A percentile compares a stretch with the other conserved stretches of the same genome.
These are phyloP conservation scores for Oostethus manadensis DNA, from an alignment of 2,113 vertebrate genomes.

Conservation along the genomic window DNA sequence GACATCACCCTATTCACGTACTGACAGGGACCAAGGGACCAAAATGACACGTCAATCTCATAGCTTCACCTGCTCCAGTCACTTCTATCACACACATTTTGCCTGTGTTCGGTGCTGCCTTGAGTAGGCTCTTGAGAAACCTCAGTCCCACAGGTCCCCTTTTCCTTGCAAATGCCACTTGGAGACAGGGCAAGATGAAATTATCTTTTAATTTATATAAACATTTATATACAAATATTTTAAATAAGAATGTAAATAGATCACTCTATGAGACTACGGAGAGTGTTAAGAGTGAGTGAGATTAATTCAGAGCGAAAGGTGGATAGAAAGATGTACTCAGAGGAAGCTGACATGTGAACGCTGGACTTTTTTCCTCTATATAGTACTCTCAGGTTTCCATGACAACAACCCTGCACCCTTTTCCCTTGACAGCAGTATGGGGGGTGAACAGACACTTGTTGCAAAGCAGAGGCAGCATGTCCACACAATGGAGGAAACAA, in stretches of 20 bases:
- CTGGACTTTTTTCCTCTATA: conserved; percentile 47
- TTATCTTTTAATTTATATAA: conserved; percentile 72
- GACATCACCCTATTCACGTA: conserved; percentile 27
- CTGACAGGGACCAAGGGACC: conserved; percentile 60
- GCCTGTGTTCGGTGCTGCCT: conserved; percentile 72
- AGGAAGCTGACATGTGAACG: conserved; percentile 40
- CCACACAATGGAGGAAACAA: conserved; percentile 12
- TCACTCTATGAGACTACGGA: conserved; percentile 57
- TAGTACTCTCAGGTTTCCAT: conserved; percentile 62
- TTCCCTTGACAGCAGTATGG: conserved; percentile 11
- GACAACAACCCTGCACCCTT: conserved; percentile 38
- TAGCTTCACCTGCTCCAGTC: conserved; percentile 30
- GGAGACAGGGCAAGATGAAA: conserved; percentile 60
- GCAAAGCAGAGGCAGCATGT: conserved; percentile 26
- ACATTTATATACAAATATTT: conserved; percentile 74
- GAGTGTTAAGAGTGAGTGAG: conserved; percentile 34
- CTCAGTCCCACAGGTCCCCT: conserved; percentile 70
- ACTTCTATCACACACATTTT: conserved; percentile 36
- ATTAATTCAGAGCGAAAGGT: conserved; percentile 32
- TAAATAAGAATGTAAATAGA: conserved; percentile 74
- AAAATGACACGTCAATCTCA: conserved; percentile 36
- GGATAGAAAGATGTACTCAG: background rate
- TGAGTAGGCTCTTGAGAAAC: conserved; percentile 69
- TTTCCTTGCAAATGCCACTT: conserved; percentile 74
- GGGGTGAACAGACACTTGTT: conserved; percentile 38